Percentiles rank a stretch among this genome's conserved stretches.
Evolutionary conservation across 1,140 invertebrate genomes (phyloP).

Genomic region (Sipha flava): DNA sequence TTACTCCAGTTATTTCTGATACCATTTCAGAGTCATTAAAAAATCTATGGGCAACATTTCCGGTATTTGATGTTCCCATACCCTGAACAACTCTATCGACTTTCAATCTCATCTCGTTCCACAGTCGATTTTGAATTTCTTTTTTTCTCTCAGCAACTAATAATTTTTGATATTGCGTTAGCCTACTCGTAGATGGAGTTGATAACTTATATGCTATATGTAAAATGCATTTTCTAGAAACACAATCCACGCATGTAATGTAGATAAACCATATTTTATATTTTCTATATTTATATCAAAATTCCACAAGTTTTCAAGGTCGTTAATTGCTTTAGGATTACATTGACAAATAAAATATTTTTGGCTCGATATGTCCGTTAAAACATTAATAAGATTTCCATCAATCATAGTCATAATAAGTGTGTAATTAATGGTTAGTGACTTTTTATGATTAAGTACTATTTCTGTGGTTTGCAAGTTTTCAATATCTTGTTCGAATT

Average conservation of each 20-base stretch:
- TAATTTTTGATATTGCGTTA: background rate
- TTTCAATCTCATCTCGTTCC: background rate
- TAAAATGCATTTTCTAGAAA: constrained; percentile 42
- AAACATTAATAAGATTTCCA: constrained; percentile 45
- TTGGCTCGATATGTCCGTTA: constrained; percentile 41
- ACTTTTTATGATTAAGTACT: background rate
- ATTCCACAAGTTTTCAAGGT: constrained; percentile 8
- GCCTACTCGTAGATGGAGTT: background rate
- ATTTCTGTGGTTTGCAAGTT: background rate
- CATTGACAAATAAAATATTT: background rate
- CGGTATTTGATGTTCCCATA: constrained; percentile 42
- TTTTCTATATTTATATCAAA: constrained; percentile 35
- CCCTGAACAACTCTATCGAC: constrained; percentile 19
- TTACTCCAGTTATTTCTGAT: constrained; percentile 42
- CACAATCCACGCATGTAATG: constrained; percentile 42
- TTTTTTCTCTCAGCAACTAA: background rate
- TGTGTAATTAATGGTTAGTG: constrained; percentile 36
- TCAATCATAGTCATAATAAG: constrained; percentile 45
- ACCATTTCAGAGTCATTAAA: constrained; percentile 39
- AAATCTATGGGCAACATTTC: constrained; percentile 43
- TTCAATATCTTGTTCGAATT: background rate
- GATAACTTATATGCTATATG: constrained; percentile 41
- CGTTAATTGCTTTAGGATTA: background rate
- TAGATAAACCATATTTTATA: constrained; percentile 42
- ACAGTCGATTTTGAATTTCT: constrained; percentile 11